Percentiles rank a stretch among this genome's conserved stretches.
These are phyloP conservation scores for Ommatoiulus sabulosus DNA, from an alignment of 2,888 invertebrate genomes.

Conservation along the genomic window DNA sequence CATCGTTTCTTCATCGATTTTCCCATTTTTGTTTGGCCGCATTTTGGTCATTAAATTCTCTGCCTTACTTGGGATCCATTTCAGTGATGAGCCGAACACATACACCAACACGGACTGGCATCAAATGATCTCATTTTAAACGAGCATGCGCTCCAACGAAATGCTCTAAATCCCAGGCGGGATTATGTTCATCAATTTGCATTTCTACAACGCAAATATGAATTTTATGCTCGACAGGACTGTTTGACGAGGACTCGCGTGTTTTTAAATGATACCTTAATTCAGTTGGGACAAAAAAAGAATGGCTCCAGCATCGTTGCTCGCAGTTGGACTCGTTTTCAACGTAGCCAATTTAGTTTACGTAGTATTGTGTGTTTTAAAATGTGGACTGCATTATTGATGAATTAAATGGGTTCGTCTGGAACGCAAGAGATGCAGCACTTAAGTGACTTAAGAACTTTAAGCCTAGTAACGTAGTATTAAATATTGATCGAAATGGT, in stretches of 20 bases:
- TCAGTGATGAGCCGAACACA: background rate
- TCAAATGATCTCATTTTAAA: conserved; percentile 12
- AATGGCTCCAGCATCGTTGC: background rate
- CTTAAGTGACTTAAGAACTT: conserved; percentile 19
- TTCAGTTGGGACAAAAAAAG: background rate
- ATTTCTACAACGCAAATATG: conserved; percentile 16
- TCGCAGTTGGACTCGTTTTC: background rate
- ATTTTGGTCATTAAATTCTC: background rate
- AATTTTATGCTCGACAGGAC: conserved; percentile 22
- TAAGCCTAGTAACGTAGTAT: background rate
- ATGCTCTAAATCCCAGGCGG: background rate
- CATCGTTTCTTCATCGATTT: conserved; percentile 21
- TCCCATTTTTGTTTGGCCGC: background rate
- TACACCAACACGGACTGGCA: background rate
- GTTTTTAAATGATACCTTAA: conserved; percentile 9
- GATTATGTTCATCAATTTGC: conserved; percentile 39
- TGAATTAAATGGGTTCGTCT: background rate
- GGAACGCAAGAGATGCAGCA: conserved; percentile 3
- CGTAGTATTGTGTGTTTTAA: background rate
- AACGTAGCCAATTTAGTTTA: background rate
- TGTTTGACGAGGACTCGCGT: conserved; percentile 14
- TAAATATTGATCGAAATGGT: conserved; percentile 21
- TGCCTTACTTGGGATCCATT: background rate
- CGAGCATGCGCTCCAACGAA: background rate
- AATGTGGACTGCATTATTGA: background rate